A percentile compares a stretch with the other conserved stretches of the same genome.
These are phyloP conservation scores for Coptodon rendalli DNA, from an alignment of 2,113 vertebrate species.

Conservation along the genomic window DNA sequence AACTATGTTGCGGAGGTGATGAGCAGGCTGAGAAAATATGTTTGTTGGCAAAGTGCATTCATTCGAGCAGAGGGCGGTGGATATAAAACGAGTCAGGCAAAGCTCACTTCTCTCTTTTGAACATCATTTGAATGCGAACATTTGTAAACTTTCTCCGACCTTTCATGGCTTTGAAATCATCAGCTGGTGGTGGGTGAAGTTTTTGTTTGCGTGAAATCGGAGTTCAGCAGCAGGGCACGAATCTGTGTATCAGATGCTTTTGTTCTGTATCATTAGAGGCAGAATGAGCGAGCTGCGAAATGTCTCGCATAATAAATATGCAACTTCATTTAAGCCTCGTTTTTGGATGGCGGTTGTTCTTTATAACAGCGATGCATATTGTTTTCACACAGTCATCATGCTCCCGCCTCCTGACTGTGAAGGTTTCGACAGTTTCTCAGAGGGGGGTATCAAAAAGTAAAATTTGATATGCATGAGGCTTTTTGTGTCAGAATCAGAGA, in stretches of 20 bases:
- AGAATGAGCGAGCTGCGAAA: background rate
- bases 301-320: background rate
- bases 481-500: background rate
- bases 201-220: background rate
- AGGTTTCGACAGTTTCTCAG: background rate
- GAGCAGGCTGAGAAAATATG: slow-evolving; percentile 32
- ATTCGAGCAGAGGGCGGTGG: background rate
- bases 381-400: background rate
- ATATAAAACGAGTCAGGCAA: background rate
- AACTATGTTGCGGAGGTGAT: background rate
- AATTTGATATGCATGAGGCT: background rate
- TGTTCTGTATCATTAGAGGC: background rate
- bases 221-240: background rate
- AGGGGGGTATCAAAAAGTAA: background rate
- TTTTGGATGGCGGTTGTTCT: accelerated
- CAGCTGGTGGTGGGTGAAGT: background rate
- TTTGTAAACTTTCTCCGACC: background rate
- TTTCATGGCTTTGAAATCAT: background rate
- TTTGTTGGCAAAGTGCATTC: slow-evolving; percentile 22
- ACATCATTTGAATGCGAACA: background rate
- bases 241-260: background rate
- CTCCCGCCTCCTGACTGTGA: background rate
- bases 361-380: background rate
- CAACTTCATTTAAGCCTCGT: background rate
- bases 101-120: background rate